A percentile compares a stretch with the other conserved stretches of the same genome.
phyloP scores from a whole-genome alignment of 2,113 vertebrate genomes.

The Nesospiza acunhae region DNA sequence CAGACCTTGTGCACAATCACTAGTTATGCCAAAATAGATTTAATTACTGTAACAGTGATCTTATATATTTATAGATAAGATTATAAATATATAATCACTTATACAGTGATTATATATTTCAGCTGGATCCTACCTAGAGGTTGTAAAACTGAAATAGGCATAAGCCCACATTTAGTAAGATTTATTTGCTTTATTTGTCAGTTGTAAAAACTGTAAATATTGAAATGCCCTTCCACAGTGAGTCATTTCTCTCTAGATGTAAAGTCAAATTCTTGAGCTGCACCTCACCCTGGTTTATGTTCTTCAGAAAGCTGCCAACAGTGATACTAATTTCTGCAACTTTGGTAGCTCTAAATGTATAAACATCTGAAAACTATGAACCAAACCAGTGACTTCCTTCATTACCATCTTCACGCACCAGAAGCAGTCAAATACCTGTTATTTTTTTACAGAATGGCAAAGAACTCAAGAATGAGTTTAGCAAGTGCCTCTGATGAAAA shows the following conservation, averaged over 20 bases:
- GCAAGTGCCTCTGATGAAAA: conserved; percentile 93
- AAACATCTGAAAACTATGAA: not conserved
- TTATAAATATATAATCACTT: too few relatives aligned
- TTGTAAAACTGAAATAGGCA: not conserved
- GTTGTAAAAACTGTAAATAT: not conserved
- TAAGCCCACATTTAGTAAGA: not conserved
- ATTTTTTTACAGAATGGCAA: conserved; percentile 87
- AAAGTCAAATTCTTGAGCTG: not conserved
- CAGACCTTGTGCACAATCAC: not conserved
- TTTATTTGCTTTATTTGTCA: not conserved
- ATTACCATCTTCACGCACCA: not conserved
- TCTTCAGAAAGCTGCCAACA: not conserved
- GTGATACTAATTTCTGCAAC: not conserved
- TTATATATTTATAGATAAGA: too few relatives aligned
- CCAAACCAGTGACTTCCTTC: not conserved
- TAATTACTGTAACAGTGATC: not conserved
- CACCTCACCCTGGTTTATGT: not conserved
- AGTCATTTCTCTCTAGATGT: not conserved
- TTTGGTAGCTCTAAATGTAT: not conserved
- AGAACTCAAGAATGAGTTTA: conserved; percentile 93
- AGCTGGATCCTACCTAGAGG: not conserved
- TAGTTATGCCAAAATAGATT: not conserved
- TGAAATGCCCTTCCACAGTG: not conserved
- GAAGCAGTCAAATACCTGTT: not conserved
- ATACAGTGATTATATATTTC: not conserved